Evolutionary conservation across 2,888 invertebrate species (phyloP), one percentile per base, ranked within the genome.

Genomic region (Hydriomena furcata): DNA sequence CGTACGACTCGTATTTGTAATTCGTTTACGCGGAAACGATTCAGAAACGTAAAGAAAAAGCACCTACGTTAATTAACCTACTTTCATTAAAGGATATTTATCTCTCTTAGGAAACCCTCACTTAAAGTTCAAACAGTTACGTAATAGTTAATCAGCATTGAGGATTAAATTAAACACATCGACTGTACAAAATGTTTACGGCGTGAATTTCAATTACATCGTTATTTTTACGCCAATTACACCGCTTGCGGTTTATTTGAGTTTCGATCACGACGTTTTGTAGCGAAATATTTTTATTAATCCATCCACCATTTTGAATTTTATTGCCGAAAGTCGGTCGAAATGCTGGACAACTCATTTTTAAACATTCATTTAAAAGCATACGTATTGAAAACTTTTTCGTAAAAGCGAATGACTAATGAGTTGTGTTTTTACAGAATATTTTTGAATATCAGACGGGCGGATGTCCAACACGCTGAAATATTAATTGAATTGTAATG

Each of bases 161-260:
- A 2, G 12, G 8, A 30, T 35, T 40, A 50, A 43, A 24, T 45
- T 40, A 50, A 28, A 40, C 8, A 24, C 24, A 23, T 31, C 12
- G 25, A 27, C 25, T 31, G 31, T 52, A 58, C 63, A 63, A 27
- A 59, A 62, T 65, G 56, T 68, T 60, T 63, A 66, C 70, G 62
- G 66, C 73, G 67, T 68, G 69, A 74, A 76, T 76, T 77, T 76
- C 68, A 75, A 78, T 82, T 77, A 81, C 84, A 71, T 85, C 84
- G 81, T 87, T 87, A 87, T 88, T 84, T 87, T 87, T 80, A 84
- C 80, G 86, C 80, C 82, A 86, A 86, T 86, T 86, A 84, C 80
- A 74, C 77, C 41, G 56, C 43, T 61, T 71, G 79, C 71, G 79
- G 74, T 73, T 65, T 76, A 74, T 75, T 82, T 75, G 66, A 58